Conservation (phyloP, 2,888 invertebrate species). For the Cantharis nigra region DNA sequence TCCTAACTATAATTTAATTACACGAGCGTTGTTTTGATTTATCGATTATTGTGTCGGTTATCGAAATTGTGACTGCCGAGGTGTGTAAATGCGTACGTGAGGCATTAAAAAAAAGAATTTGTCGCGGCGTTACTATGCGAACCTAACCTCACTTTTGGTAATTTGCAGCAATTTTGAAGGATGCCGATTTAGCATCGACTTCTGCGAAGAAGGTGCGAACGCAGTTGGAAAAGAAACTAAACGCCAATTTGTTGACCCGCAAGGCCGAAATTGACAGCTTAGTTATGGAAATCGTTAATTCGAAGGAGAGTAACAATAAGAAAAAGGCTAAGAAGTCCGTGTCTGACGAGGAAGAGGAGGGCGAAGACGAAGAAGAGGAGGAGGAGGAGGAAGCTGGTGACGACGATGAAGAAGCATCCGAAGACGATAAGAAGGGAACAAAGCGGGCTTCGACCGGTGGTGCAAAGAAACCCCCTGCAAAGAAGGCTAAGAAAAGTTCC, state of each 20-base stretch:
- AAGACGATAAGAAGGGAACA: slow-evolving; percentile 62
- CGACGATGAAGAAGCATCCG: slow-evolving; percentile 56
- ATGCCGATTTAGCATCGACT: slow-evolving; percentile 81
- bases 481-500: slow-evolving; percentile 59
- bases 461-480: slow-evolving; percentile 57
- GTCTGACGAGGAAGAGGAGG: slow-evolving; percentile 59
- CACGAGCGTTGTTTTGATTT: neutral
- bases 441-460: slow-evolving; percentile 59
- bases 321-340: slow-evolving; percentile 56
- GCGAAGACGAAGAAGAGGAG: slow-evolving; percentile 57
- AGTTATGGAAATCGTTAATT: slow-evolving; percentile 76
- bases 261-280: slow-evolving; percentile 87
- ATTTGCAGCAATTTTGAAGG: slow-evolving; percentile 78
- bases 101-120: neutral
- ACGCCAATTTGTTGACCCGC: slow-evolving; percentile 73
- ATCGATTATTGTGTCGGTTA: neutral
- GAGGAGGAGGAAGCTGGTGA: slow-evolving; percentile 55
- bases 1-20: neutral
- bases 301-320: slow-evolving; percentile 54
- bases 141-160: slow-evolving; percentile 2
- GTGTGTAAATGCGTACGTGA: neutral
- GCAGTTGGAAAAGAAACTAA: slow-evolving; percentile 80
- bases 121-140: neutral
- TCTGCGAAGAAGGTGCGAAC: slow-evolving; percentile 89
- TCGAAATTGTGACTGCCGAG: neutral